Conservation (phyloP, 2,888 invertebrate genomes). For the Orthosia incerta region DNA sequence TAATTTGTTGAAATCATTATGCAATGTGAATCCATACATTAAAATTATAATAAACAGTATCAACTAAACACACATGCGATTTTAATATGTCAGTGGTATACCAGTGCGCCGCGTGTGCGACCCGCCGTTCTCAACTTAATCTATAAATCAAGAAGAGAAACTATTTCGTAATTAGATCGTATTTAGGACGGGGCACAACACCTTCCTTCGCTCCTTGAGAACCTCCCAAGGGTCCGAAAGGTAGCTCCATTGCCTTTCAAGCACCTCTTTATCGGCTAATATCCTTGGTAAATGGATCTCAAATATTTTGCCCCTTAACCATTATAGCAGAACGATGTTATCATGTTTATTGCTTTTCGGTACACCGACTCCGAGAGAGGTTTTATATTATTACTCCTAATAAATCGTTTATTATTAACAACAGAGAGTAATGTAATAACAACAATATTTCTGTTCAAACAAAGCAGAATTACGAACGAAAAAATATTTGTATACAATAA, state of each 20-base stretch:
- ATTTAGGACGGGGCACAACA: slow-evolving; percentile 90
- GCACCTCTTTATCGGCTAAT: slow-evolving; percentile 90
- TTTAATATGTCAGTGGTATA: slow-evolving; percentile 85
- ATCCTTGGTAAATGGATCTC: slow-evolving; percentile 89
- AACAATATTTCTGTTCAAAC: slow-evolving; percentile 51
- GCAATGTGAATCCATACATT: too few species aligned
- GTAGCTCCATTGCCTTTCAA: slow-evolving; percentile 88
- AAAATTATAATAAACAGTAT: slow-evolving; percentile 46
- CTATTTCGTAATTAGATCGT: slow-evolving; percentile 92
- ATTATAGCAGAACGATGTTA: slow-evolving; percentile 83
- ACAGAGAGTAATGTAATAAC: slow-evolving; percentile 49
- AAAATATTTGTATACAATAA: slow-evolving; percentile 51
- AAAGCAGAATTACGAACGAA: slow-evolving; percentile 44
- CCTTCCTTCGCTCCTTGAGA: slow-evolving; percentile 87
- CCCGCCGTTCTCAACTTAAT: slow-evolving; percentile 86
- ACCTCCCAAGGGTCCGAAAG: slow-evolving; percentile 87
- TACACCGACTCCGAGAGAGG: slow-evolving; percentile 63
- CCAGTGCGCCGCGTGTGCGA: slow-evolving; percentile 82
- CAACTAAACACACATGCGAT: slow-evolving; percentile 73
- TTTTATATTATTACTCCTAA: slow-evolving; percentile 65
- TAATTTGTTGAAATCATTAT: too few species aligned
- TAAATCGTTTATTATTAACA: slow-evolving; percentile 65
- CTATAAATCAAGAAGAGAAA: slow-evolving; percentile 92
- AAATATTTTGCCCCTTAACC: slow-evolving; percentile 87
- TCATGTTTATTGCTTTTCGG: slow-evolving; percentile 84